Conservation (phyloP, 2,113 vertebrate species). For the Ammospiza caudacuta region DNA sequence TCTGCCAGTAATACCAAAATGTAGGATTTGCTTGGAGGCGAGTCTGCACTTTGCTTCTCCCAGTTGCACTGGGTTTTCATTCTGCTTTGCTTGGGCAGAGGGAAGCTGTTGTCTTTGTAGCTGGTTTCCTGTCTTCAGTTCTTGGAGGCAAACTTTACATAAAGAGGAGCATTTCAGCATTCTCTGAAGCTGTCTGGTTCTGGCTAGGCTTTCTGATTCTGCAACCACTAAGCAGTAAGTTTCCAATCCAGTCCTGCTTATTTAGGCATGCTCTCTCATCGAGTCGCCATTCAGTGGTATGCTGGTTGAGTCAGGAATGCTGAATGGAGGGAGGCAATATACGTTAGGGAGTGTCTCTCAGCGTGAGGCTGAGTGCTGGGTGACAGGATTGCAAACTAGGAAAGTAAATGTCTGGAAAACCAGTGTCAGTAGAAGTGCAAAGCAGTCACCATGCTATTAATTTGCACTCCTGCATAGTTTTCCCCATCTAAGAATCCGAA, state of each 20-base stretch:
- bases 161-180: constrained; percentile 43
- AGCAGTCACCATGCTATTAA: background rate
- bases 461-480: constrained; percentile 16
- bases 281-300: constrained; percentile 30
- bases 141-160: constrained; percentile 42
- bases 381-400: constrained; percentile 1
- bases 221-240: constrained; percentile 52
- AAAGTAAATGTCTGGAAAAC: constrained; percentile 47
- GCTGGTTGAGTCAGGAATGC: constrained; percentile 60
- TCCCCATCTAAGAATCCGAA: background rate
- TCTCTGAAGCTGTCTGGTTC: constrained; percentile 51
- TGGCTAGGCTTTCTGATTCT: constrained; percentile 59
- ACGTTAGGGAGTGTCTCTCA: constrained; percentile 57
- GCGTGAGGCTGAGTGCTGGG: constrained; percentile 25
- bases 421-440: constrained; percentile 12
- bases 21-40: background rate
- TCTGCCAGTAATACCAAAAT: background rate
- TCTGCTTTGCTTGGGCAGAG: constrained; percentile 30
- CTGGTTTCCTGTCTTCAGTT: constrained; percentile 57
- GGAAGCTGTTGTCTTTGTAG: constrained; percentile 30
- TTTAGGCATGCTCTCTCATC: constrained; percentile 54
- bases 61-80: background rate
- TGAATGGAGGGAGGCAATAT: constrained; percentile 36
- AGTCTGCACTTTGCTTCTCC: background rate
- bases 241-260: constrained; percentile 60